Base-by-base conservation (phyloP, 2,113 vertebrate genomes). In the Pseudolaguvia tuberculata region DNA sequence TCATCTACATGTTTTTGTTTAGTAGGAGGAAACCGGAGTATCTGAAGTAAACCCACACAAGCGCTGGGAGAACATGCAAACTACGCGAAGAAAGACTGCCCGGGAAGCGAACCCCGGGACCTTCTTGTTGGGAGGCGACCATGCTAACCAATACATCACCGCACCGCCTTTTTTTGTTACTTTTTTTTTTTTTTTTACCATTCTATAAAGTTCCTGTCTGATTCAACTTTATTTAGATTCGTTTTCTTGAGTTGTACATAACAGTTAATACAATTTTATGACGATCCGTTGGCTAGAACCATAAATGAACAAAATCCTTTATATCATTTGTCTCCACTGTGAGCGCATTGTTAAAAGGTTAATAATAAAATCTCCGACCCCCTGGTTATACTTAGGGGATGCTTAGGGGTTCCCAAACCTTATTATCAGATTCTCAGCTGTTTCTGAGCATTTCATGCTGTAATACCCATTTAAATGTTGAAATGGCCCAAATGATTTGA, bases 251-350 rank as follows among this genome's bases (percentile, higher is more conserved):
- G 17, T 25, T 29, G 10, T 67, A 50, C 23, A 29, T 48, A 48
- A 48, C 48, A 12, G 45, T 25, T 25, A 29, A 50, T 50, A 50
- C 27, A 67, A 25, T 27, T 50, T 29, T 29, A 50, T 5, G 45
- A 47, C 27, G 23, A 48, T 27, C 45, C 18, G 17, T 14, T 29
- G 50, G 23, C 50, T 20, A 67, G 47, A 9, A 29, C 20, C 15
- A 67, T 50, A 67, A 29, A 67, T 67, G 27, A 50, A 18, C 47
- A 67, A 6, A 29, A 48, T 18, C 63, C 27, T 9, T 67, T 29
- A 29, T 20, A 67, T n/a, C n/a, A n/a, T 50, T 13, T 17, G 8
- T 48, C 21, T 66, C 8, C 23, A 25, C 42, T 10, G 42, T 6
- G 14, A 27, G 23, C n/a, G 25, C 42, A 25, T 65, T 23, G 2